Evolutionary conservation across 2,113 vertebrate genomes (phyloP), one percentile per base, ranked within the genome.

Genomic region (Dendropsophus ebraccatus): DNA sequence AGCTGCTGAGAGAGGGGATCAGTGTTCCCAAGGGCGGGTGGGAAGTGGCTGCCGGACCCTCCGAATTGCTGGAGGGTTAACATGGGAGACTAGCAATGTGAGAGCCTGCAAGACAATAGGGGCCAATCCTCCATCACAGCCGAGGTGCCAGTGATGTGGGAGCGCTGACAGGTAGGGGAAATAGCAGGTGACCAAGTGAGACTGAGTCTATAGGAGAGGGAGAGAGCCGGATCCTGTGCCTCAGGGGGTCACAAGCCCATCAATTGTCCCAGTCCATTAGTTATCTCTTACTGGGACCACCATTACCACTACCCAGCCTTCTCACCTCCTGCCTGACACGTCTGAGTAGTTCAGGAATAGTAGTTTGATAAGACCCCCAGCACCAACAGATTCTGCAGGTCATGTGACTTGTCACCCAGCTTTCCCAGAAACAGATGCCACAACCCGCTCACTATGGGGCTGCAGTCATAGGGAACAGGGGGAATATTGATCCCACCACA

Each of bases 131-230:
- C 30, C 45, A 5, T 21, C 35, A 80, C 49, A 41, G 84, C 12
- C 0, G 60, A 80, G 58, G 82, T 72, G 76, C 70, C 4, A 41
- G 50, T 37, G 19, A 23, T 25, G 10, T 45, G 50, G 65, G 49
- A 54, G 47, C n/a, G 23, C 4, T 56, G 35, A 86, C 58, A 69
- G 84, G 17, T 37, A 17, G 5, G 16, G 54, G 47, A 75, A 30
- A 58, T 84, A 47, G 30, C 49, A 60, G 82, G 82, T 84, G 69
- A 74, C 41, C n/a, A 45, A 45, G 7, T 35, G 47, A 77, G 75
- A 77, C 41, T 19, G 32, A 2, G 54, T 58, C 54, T 58, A n/a
- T 25, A 12, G 1, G 17, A 67, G 25, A 67, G 12, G 1, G 35
- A 35, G 5, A 35, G 16, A 30, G 16, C 28, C 65, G 28, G 37